These are phyloP conservation scores for Chloroclystis v-ata DNA, from an alignment of 2,888 invertebrate genomes.

Conservation along the genomic window DNA sequence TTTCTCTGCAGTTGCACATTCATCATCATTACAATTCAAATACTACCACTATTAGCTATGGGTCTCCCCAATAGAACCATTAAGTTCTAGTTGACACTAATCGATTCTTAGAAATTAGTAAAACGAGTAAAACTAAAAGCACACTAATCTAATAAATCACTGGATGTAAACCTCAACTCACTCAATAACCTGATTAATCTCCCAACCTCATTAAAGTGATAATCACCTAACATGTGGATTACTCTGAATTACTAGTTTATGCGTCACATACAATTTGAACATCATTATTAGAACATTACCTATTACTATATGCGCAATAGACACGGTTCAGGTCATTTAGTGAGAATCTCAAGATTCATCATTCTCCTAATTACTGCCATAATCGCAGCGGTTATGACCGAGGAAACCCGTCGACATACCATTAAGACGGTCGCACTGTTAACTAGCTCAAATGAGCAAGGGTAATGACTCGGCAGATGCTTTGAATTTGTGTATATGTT, in stretches of 20 bases:
- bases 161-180: too few species aligned
- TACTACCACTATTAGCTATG: too few species aligned
- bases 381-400: conserved; percentile 58
- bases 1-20: too few species aligned
- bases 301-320: neutral
- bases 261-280: neutral
- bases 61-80: too few species aligned
- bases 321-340: conserved; percentile 9
- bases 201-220: too few species aligned
- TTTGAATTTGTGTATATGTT: conserved; percentile 62
- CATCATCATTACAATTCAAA: too few species aligned
- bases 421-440: conserved; percentile 63
- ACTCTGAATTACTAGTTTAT: neutral
- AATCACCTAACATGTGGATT: too few species aligned
- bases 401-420: conserved; percentile 57
- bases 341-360: conserved; percentile 28
- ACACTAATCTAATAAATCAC: too few species aligned
- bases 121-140: too few species aligned
- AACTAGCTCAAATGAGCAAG: conserved; percentile 70
- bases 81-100: too few species aligned
- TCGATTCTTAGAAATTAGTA: too few species aligned
- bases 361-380: conserved; percentile 46
- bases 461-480: conserved; percentile 74
- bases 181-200: too few species aligned
- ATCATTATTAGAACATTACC: neutral